phyloP scores from a whole-genome alignment of 2,113 vertebrate species.

The Prietella phreatophila region DNA sequence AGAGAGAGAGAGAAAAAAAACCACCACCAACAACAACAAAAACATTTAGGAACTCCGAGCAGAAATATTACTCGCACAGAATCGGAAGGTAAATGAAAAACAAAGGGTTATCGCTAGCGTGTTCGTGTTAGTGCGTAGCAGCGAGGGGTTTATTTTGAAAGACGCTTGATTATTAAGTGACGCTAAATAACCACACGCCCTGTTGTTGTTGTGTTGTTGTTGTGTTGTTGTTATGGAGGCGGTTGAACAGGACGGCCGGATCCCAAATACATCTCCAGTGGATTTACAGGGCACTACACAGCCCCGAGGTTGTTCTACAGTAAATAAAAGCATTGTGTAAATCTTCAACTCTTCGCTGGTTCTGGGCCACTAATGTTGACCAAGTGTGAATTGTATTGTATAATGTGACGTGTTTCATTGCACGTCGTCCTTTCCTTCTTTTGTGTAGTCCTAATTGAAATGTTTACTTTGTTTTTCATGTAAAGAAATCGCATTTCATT shows the following conservation, averaged over 20 bases:
- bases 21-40: conserved; percentile 46
- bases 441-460: not conserved
- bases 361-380: no score
- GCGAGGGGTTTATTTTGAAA: not conserved
- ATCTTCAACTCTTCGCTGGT: not conserved
- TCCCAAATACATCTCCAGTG: not conserved
- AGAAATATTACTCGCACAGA: conserved; percentile 60
- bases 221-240: not conserved
- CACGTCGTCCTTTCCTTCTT: not conserved
- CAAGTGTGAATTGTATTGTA: not conserved
- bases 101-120: not conserved
- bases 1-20: no score
- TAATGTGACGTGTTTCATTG: not conserved
- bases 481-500: not conserved
- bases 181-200: conserved; percentile 12
- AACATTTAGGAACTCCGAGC: conserved; percentile 72
- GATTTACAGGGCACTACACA: not conserved
- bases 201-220: not conserved
- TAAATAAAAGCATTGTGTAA: not conserved
- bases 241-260: not conserved
- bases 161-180: not conserved
- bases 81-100: conserved; percentile 63
- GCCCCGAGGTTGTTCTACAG: not conserved
- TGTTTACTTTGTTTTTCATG: not conserved
- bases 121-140: not conserved